A percentile compares a stretch with the other conserved stretches of the same genome.
phyloP scores from a whole-genome alignment of 2,888 invertebrate species.

The Drosophila mercatorum region DNA sequence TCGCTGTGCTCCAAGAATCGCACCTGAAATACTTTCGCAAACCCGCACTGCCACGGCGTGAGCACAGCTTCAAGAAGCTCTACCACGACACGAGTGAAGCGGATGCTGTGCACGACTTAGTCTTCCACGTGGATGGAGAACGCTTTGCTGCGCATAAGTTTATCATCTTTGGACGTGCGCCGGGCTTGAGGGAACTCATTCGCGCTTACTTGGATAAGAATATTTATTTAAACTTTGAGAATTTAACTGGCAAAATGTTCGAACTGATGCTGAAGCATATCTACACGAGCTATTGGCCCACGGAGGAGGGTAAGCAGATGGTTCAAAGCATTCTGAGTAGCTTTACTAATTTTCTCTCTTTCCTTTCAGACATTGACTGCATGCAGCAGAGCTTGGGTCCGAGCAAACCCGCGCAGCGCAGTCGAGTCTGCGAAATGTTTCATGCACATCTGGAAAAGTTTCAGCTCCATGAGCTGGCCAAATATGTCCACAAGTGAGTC shows the following conservation, averaged over 20 bases:
- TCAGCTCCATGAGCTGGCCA: constrained; percentile 77
- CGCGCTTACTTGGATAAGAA: constrained; percentile 76
- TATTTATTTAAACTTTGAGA: constrained; percentile 76
- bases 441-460: constrained; percentile 77
- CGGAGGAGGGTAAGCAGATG: constrained; percentile 73
- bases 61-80: constrained; percentile 85
- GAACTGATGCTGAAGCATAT: constrained; percentile 89
- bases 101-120: constrained; percentile 90
- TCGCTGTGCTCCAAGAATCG: constrained; percentile 88
- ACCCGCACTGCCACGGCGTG: constrained; percentile 77
- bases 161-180: constrained; percentile 88
- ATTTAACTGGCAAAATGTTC: constrained; percentile 87
- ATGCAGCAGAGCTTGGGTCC: constrained; percentile 81
- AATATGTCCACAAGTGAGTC: constrained; percentile 72
- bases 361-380: constrained; percentile 77
- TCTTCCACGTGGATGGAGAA: constrained; percentile 88
- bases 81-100: constrained; percentile 87
- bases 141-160: constrained; percentile 90
- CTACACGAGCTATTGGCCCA: constrained; percentile 86
- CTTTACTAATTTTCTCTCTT: background rate
- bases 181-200: constrained; percentile 87
- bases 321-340: background rate
- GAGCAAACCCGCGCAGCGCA: constrained; percentile 54
- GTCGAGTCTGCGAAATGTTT: constrained; percentile 73
- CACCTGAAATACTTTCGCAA: constrained; percentile 80